Evolutionary conservation across 1,140 invertebrate species (phyloP).

Genomic region (Pomacea maculata): DNA sequence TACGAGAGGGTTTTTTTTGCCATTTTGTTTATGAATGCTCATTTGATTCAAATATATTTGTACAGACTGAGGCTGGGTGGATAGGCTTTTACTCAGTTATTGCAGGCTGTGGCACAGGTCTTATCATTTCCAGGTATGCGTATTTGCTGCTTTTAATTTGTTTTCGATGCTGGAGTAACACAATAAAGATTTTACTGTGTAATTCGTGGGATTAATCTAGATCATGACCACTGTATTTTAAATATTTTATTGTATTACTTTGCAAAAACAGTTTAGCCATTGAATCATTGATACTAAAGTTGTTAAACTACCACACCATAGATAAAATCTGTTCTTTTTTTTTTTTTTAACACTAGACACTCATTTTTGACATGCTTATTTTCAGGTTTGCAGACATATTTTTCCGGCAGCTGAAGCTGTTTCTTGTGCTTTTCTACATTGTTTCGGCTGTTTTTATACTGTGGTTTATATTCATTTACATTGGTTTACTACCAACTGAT

Average conservation of each 20-base stretch:
- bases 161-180: no score
- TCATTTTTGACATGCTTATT: conserved; percentile 10
- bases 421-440: conserved; percentile 34
- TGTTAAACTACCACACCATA: no score
- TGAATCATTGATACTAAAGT: no score
- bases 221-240: no score
- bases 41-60: conserved; percentile 7
- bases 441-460: conserved; percentile 26
- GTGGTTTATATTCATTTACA: conserved; percentile 35
- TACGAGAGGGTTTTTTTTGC: no score
- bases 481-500: conserved; percentile 6
- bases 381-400: conserved; percentile 49
- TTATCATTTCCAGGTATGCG: conserved; percentile 47
- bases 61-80: conserved; percentile 53
- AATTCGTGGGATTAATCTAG: no score
- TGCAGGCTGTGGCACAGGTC: conserved; percentile 46
- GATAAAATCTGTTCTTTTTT: no score
- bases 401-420: conserved; percentile 43
- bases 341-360: neutral
- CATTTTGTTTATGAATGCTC: no score
- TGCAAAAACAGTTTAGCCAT: no score
- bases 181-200: no score
- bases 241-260: no score
- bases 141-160: no score
- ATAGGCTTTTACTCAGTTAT: conserved; percentile 49